Evolutionary conservation across 2,888 invertebrate species (phyloP), one percentile per base, ranked within the genome.

Genomic region (Pachliopta kotzebuea): DNA sequence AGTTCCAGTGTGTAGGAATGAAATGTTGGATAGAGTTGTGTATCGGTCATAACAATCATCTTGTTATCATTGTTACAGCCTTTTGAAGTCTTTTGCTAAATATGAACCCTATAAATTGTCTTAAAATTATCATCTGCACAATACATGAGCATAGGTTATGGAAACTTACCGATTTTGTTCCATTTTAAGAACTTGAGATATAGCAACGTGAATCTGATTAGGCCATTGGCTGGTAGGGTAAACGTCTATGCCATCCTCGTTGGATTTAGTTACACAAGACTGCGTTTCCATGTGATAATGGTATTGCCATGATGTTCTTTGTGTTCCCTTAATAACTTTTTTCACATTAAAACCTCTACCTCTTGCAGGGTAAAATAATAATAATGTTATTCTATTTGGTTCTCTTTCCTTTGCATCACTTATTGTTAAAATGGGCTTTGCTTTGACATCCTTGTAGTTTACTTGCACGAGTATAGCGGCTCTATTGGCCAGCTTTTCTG

Each of bases 251-350:
- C 94, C 94, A 73, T 95, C 94, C 71, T 96, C 96, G 31, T 85
- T 86, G 0, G 96, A 96, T 45, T 92, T 80, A 17, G 93, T 92
- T 0, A 94, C 83, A 68, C 93, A 92, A 8, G 89, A 84, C 54
- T 94, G 92, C 0, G 93, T 93, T 79, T 96, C 96, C 95, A 96
- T 94, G 1, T 93, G 92, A 70, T 92, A 95, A 76, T 95, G 95
- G 74, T 95, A 95, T 75, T 96, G 96, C 21, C 85, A 76, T 4
- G 89, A 93, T 59, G 92, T 83, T 56, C 90, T 82, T 53, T 93
- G 90, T 31, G 75, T 83, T 0, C 95, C 96, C 66, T 92, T 93
- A 9, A 94, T 81, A 0, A 92, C 85, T 65, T 86, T 89, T 42
- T 86, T 84, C 0, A 92, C 80, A 68, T 93, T 78, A 0, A 69